Conservation (phyloP, 2,113 vertebrate species). For the Sinocyclocheilus anshuiensis region DNA sequence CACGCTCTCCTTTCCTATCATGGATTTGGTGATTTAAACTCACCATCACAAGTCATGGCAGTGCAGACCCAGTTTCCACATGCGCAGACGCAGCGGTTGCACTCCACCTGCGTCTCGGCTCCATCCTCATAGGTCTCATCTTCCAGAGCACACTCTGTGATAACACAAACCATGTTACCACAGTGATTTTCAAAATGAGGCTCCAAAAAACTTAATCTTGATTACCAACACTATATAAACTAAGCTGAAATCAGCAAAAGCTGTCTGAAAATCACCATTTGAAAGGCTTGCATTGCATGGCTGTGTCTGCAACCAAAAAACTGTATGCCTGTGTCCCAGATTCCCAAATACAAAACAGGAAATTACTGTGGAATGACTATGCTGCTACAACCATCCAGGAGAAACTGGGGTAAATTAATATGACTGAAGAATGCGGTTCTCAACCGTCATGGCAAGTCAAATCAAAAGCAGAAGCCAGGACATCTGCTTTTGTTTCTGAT, state of each 20-base stretch:
- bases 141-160: conserved; percentile 92
- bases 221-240: background rate
- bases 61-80: conserved; percentile 99
- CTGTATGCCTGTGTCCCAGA: background rate
- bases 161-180: background rate
- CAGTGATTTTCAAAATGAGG: background rate
- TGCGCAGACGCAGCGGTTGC: conserved; percentile 96
- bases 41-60: conserved; percentile 94
- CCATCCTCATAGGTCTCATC: conserved; percentile 94
- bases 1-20: background rate
- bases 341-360: conserved; percentile 2
- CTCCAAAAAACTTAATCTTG: background rate
- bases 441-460: background rate
- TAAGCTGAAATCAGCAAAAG: background rate
- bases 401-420: background rate
- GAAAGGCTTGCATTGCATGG: background rate
- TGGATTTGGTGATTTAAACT: conserved; percentile 38
- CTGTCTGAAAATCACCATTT: background rate
- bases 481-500: conserved; percentile 32
- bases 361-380: background rate
- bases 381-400: background rate
- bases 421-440: background rate
- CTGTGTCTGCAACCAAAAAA: background rate
- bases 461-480: background rate
- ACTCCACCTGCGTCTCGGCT: conserved; percentile 94